Evolutionary conservation across 2,113 vertebrate genomes (phyloP).

Genomic region (Lanius collurio): DNA sequence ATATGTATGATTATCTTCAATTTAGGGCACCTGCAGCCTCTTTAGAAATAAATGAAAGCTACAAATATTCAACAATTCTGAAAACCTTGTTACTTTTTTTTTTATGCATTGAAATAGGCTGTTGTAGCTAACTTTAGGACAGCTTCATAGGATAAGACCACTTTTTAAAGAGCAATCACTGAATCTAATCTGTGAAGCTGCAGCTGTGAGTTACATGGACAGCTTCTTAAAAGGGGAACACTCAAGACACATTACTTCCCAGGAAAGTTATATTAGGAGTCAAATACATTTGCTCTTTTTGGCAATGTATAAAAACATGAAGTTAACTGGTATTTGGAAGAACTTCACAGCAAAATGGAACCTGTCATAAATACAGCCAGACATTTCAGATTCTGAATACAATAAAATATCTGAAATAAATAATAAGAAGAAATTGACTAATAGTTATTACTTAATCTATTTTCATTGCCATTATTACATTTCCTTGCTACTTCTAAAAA

Average conservation of each 20-base stretch:
- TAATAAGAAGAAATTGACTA: background rate
- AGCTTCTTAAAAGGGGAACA: background rate
- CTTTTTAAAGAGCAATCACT: background rate
- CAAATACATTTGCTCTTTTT: background rate
- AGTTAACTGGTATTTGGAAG: background rate
- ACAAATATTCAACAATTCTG: background rate
- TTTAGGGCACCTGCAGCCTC: background rate
- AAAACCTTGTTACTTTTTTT: background rate
- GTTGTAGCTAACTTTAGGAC: background rate
- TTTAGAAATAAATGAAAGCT: background rate
- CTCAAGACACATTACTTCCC: background rate
- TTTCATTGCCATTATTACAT: background rate
- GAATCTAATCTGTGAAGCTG: background rate
- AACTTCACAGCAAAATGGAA: background rate
- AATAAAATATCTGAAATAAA: background rate
- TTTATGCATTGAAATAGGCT: background rate
- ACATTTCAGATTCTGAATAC: background rate
- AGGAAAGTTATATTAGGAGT: background rate
- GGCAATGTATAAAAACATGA: background rate
- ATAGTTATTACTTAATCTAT: background rate
- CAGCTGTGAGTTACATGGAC: background rate
- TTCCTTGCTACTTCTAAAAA: background rate
- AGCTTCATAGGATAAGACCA: background rate
- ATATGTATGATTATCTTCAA: background rate
- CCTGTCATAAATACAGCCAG: background rate